Base-by-base conservation (phyloP, 2,113 vertebrate species). In the Gambusia holbrooki region DNA sequence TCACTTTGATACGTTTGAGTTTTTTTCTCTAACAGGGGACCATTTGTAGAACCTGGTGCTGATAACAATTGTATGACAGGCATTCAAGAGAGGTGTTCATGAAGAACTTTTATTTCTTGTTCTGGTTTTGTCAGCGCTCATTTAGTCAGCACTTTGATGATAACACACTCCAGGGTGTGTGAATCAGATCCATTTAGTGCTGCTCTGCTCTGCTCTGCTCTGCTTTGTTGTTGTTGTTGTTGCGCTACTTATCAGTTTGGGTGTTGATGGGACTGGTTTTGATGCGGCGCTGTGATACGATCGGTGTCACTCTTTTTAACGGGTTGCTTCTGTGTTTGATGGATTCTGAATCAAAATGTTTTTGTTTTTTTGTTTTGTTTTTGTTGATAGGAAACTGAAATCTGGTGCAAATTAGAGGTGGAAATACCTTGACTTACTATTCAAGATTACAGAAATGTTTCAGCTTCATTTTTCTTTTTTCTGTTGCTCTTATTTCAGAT, bases 11-110 rank as follows among this genome's bases (percentile, higher is more conserved):
- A 66, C 48, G 69, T 74, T 79, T 81, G 72, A 28, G 61, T 10
- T n/a, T 66, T 71, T 71, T 69, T 51, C 76, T 58, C 35, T 61
- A 81, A 81, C 63, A 77, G 79, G 30, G 27, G 60, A 48, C 40
- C 40, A 1, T 32, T 87, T 74, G 79, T 67, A 77, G 79, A 45
- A 73, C 69, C 32, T 3, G 3, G 11, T 66, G 30, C 60, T 67
- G 27, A 70, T 74, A 45, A 42, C 30, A 19, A 32, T 8, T 8
- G 17, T 28, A 17, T 69, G 73, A 81, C 58, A 48, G 66, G 48
- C 27, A 29, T 54, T 68, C 3, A 35, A 27, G 19, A 65, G 19
- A 58, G 22, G 35, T 71, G 62, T 74, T 68, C 37, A 54, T 72
- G 48, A 66, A 62, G n/a, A 28, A 25, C 28, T 35, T 37, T 32